These are phyloP conservation scores for Metellina segmentata DNA, from an alignment of 2,888 invertebrate species.

Conservation along the genomic window DNA sequence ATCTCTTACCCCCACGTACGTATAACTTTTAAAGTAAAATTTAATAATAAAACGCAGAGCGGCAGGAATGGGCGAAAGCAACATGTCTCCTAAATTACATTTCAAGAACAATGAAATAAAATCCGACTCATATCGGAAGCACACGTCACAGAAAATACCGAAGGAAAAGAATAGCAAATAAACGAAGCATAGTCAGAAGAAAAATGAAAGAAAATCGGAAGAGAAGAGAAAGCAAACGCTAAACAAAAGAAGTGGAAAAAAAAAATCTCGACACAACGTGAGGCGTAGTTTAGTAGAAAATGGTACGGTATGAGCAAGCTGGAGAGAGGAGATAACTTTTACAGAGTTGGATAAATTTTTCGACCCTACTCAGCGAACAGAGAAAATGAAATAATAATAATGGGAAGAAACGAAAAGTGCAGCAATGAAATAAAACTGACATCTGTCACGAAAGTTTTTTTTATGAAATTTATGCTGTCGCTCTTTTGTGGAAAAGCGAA, in stretches of 20 bases:
- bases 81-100: constrained; percentile 61
- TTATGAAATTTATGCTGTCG: constrained; percentile 59
- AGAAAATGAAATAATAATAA: constrained; percentile 63
- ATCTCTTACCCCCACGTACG: not conserved
- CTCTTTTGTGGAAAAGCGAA: constrained; percentile 2
- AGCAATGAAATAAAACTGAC: constrained; percentile 57
- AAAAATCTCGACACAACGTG: constrained; percentile 13
- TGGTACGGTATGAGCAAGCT: constrained; percentile 31
- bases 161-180: constrained; percentile 15
- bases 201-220: constrained; percentile 9
- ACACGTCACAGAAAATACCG: constrained; percentile 10
- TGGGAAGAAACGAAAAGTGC: constrained; percentile 19
- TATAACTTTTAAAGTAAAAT: not conserved
- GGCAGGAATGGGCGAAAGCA: not conserved
- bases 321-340: constrained; percentile 58
- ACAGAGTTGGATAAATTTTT: constrained; percentile 28
- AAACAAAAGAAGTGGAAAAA: constrained; percentile 20
- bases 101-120: constrained; percentile 66
- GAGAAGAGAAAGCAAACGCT: not conserved
- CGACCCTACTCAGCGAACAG: constrained; percentile 31
- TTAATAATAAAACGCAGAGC: constrained; percentile 11
- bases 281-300: constrained; percentile 57
- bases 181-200: constrained; percentile 8
- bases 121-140: constrained; percentile 39
- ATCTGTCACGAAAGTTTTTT: constrained; percentile 60